phyloP scores from a whole-genome alignment of 2,797 vertebrate genomes.

The Cyclura pinguis region DNA sequence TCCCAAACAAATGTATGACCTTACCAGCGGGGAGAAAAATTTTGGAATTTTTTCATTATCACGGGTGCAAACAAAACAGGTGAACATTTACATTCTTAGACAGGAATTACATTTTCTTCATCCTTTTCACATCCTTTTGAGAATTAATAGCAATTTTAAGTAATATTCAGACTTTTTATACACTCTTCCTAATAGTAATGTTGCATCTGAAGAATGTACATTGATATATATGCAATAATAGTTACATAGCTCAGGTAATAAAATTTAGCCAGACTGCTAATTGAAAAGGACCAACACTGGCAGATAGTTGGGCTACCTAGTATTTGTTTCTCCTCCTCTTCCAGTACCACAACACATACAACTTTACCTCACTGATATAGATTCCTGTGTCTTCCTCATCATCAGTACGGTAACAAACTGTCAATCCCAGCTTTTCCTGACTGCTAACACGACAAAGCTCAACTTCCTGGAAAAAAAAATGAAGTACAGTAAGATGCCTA shows the following conservation, averaged over 20 bases:
- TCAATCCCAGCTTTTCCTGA: constrained; percentile 95
- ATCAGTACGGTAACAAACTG: constrained; percentile 96
- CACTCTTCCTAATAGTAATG: constrained; percentile 48
- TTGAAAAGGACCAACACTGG: constrained; percentile 64
- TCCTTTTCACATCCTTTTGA: not conserved
- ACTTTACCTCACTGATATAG: constrained; percentile 94
- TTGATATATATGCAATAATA: constrained; percentile 52
- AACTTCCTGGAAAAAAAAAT: constrained; percentile 86
- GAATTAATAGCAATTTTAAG: constrained; percentile 23
- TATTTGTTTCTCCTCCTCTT: not conserved
- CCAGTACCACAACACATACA: accelerated
- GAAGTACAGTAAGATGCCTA: constrained; percentile 17
- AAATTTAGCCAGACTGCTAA: constrained; percentile 71
- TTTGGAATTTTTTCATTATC: no score
- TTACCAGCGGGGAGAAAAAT: no score
- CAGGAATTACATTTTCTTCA: no score
- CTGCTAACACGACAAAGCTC: constrained; percentile 91
- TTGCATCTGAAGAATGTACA: constrained; percentile 53
- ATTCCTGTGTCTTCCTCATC: constrained; percentile 95
- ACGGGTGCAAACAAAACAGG: no score
- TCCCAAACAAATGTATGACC: no score
- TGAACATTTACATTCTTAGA: no score
- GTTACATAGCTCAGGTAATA: constrained; percentile 59
- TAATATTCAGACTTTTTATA: constrained; percentile 40
- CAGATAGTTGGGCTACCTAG: constrained; percentile 40